Base-by-base conservation (phyloP, 2,113 vertebrate species). In the Tringa solitaria region DNA sequence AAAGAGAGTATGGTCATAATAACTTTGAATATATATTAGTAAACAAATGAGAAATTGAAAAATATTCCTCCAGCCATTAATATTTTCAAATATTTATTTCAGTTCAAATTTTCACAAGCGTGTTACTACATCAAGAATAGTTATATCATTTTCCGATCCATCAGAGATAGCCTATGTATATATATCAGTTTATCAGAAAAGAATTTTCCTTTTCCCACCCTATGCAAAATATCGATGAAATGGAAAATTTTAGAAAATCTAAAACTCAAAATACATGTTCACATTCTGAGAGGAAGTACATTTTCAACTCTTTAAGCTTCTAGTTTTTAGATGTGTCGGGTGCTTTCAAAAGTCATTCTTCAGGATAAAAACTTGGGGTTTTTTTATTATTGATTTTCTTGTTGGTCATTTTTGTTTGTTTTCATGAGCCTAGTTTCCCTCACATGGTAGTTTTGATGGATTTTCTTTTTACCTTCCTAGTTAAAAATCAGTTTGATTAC, bases 201-300 rank as follows among this genome's bases (percentile, higher is more conserved):
- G 0, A 22, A 2, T 9, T 59, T 85, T 8, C 0, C 3, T 69
- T 69, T 76, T n/a, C 9, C 33, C 8, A 6, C 15, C 4, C 6
- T 54, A 22, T 30, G 12, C 2, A 90, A 86, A 88, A 74, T 53
- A 46, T 20, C 2, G 51, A 18, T 19, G 2, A 69, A 73, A 65
- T 21, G 3, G 8, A 74, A 83, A 67, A 51, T 30, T 26, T 72
- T 27, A 53, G 18, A 35, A 73, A 75, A 72, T 79, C 14, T 59
- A 14, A 63, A 53, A 69, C 73, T 69, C 17, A 33, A 45, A 91
- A 26, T 16, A n/a, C 5, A 11, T 33, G 2, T 51, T 88, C 19
- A 27, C 4, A 69, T 57, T 84, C 7, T 60, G 6, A 64, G 7
- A 3, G 5, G 10, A 10, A 35, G 11, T 48, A 53, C 2, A 48